Conservation (phyloP, 92 coral and sea anemone genomes). For the Epizoanthus ramosus region DNA sequence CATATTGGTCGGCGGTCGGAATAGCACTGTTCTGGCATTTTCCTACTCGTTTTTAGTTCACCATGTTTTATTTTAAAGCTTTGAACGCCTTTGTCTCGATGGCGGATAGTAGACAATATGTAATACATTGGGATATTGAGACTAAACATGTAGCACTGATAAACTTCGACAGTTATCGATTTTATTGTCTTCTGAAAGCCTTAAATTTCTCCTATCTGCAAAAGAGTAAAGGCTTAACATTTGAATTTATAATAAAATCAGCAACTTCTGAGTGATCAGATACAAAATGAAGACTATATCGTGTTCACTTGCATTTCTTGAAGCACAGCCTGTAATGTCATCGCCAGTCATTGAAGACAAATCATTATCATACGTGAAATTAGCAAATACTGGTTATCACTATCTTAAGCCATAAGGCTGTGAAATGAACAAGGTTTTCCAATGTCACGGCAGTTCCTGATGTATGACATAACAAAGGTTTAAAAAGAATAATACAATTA, state of each 20-base stretch:
- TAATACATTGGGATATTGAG: conserved; percentile 14
- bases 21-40: conserved; percentile 1
- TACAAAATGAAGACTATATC: too few relatives aligned
- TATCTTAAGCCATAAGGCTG: neutral
- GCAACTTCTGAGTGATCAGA: too few relatives aligned
- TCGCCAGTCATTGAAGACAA: too few relatives aligned
- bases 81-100: neutral
- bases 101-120: neutral
- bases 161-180: too few relatives aligned
- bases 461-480: neutral
- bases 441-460: neutral
- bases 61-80: neutral
- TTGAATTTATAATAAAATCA: too few relatives aligned
- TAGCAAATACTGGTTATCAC: neutral
- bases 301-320: too few relatives aligned
- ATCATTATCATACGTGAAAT: neutral
- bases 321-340: too few relatives aligned
- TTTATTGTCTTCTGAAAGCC: too few relatives aligned
- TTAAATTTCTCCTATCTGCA: too few relatives aligned
- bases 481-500: neutral
- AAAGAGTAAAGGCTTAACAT: too few relatives aligned
- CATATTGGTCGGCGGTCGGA: neutral
- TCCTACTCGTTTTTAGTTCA: neutral
- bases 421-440: neutral
- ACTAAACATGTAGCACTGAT: neutral